Evolutionary conservation across 2,797 vertebrate genomes (phyloP), one percentile per base, ranked within the genome.

Genomic region (Melanogrammus aeglefinus): DNA sequence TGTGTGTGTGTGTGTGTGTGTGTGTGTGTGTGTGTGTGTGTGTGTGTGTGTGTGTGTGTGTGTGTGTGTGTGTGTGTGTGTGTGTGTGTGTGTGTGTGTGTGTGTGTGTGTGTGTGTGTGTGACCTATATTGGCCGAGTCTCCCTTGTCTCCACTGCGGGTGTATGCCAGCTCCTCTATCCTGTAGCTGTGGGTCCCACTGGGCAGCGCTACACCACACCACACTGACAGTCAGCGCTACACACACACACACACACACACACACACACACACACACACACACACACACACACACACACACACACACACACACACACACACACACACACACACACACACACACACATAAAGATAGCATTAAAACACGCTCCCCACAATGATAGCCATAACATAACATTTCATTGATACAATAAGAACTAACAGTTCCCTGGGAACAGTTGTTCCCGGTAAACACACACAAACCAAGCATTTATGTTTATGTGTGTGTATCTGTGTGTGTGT

Each of bases 71-170:
- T 71, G 38, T 71, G 69, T 27, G 57, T 4, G 72, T 35, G 57
- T 76, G 12, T 27, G 14, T 31, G 31, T 31, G 31, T 31, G 31
- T 31, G 31, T 31, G 31, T 31, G 31, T 31, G 31, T 31, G 31
- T 31, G 31, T 31, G 31, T 31, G 31, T 31, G 31, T 36, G 36
- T 36, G 36, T 7, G 36, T 36, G 36, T 36, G 36, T 5, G 36
- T 36, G 91, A 96, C 95, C 96, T 81, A 96, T 95, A 84, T 97
- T 97, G 29, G 94, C 94, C 6, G 92, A 94, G 90, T 95, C 95
- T 83, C 95, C 96, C 88, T 96, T 97, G 92, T 96, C 95, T 74
- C 96, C 95, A 14, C 95, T 97, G 87, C 96, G 91, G 0, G 95
- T 95, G 85, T 90, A 96, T 27, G 95, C 96, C 80, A 98, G 91